Evolutionary conservation across 2,113 vertebrate genomes (phyloP), one percentile per base, ranked within the genome.

Genomic region (Actinemys pallida): DNA sequence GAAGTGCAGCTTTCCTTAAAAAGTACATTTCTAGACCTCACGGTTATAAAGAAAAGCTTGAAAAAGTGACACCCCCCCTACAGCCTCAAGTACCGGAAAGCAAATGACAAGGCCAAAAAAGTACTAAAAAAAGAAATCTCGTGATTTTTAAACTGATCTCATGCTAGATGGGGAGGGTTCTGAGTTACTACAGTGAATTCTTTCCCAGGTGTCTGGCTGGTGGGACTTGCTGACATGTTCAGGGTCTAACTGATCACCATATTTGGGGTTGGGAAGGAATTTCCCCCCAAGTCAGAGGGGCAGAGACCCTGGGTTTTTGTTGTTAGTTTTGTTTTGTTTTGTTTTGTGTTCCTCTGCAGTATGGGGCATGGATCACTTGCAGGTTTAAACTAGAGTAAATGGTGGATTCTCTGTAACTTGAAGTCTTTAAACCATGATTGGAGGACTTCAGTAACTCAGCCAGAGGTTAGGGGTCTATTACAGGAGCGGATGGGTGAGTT

Each of bases 1-100:
- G 69, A 81, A 89, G 31, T 10, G 83, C 52, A 4, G 1, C n/a
- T 39, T 50, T 62, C 0, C 0, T 42, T 16, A 24, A 0, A 0
- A 12, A 27, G 47, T 20, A 79, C 50, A 47, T 86, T 35, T 85
- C 54, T 83, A 84, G 35, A 69, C 6, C 16, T 93, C 10, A 0
- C 20, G 25, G 10, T 52, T 65, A 39, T 75, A 14, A 29, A 29
- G 52, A 56, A 82, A 42, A 25, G 13, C 24, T 75, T 16, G 52
- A 47, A n/a, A 69, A 83, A 54, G 42, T 29, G 5, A 35, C 35
- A 47, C 6, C 3, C 52, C 6, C 57, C 27, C 57, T 29, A 35
- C 29, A 62, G 29, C 29, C 27, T 62, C 59, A 13, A 31, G 59
- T 31, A 62, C 10, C 13, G 54, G 62, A 90, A 81, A 14, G 47